Base-by-base conservation (phyloP, 1,140 invertebrate species). In the Drosophila arawakana region DNA sequence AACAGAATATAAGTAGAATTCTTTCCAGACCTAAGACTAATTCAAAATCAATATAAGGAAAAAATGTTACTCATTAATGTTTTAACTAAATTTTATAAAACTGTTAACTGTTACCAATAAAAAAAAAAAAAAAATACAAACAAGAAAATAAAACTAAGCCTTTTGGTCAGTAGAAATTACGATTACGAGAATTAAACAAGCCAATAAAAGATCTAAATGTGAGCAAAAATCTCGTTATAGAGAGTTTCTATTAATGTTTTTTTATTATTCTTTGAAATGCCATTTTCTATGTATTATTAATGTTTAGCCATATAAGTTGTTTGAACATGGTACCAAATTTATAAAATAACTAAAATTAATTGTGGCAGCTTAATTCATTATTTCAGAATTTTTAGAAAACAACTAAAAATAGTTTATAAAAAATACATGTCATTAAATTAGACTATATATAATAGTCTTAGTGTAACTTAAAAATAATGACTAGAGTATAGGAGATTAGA, bases 381-480 rank as follows among this genome's bases (percentile, higher is more conserved):
- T 44, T 75, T 65, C 50, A 35, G 67, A 63, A 71, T 63, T 63
- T 59, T 60, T 59, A 60, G 60, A 11, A 11, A 73, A 44, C 37
- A 52, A 68, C 18, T 61, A 70, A 55, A 41, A 49, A 37, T 46
- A 55, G 18, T 25, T 43, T 47, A 35, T 57, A 80, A 66, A 76
- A 81, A 74, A 77, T 80, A 86, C 76, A 86, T 83, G 83, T 88
- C 83, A 88, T 86, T 80, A 76, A 55, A 58, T 77, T 88, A 78
- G 66, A 66, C 44, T 82, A 70, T 66, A 46, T 72, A 67, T 75
- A 55, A 43, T 30, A 60, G 60, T 72, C 73, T 73, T 60, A 66
- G 73, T 66, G 68, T 76, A 61, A 76, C 60, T 72, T 65, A 71
- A 30, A 25, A 65, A 65, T 30, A n/a, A 50, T 44, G 49, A 60